Evolutionary conservation across 2,888 invertebrate genomes (phyloP), one percentile per base, ranked within the genome.

Genomic region (Macrosoma leucophasiata): DNA sequence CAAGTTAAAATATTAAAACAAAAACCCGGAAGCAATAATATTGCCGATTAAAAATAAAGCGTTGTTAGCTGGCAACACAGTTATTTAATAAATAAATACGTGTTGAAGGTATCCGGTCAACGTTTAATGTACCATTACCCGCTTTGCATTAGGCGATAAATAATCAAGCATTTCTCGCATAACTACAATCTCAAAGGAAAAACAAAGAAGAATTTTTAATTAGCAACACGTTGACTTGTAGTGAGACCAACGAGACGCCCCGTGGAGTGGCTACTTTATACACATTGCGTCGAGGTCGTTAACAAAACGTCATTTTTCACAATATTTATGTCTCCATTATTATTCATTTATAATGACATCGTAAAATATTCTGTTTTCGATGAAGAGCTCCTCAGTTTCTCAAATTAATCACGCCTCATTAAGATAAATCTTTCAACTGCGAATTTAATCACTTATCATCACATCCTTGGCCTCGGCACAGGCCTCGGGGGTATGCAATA

Each of bases 321-420:
- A 59, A 73, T 77, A 76, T 77, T 76, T 76, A 79, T 77, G 75
- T 76, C 73, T 76, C 70, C 72, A 75, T 76, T 75, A 75, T 73
- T 70, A 75, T 75, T 74, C 73, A 73, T 65, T 57, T 62, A 62
- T 60, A 65, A 75, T 64, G 62, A 73, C 69, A 63, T 69, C 65
- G 61, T 76, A 68, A 75, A 71, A 58, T 62, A 61, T 62, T 57
- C 56, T 46, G 56, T 54, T 52, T 4, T 17, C 4, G 54, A 61
- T 59, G 60, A 57, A 52, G 54, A 51, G 46, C 43, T 52, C 48
- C 46, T 36, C 37, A 43, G 46, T 50, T 52, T n/a, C n/a, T n/a
- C n/a, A n/a, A n/a, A n/a, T n/a, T n/a, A n/a, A n/a, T n/a, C n/a
- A n/a, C n/a, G n/a, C n/a, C n/a, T n/a, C n/a, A n/a, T n/a, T n/a